Evolutionary conservation across 2,797 vertebrate genomes (phyloP), one percentile per base, ranked within the genome.

Genomic region (Pseudochromis fuscus): DNA sequence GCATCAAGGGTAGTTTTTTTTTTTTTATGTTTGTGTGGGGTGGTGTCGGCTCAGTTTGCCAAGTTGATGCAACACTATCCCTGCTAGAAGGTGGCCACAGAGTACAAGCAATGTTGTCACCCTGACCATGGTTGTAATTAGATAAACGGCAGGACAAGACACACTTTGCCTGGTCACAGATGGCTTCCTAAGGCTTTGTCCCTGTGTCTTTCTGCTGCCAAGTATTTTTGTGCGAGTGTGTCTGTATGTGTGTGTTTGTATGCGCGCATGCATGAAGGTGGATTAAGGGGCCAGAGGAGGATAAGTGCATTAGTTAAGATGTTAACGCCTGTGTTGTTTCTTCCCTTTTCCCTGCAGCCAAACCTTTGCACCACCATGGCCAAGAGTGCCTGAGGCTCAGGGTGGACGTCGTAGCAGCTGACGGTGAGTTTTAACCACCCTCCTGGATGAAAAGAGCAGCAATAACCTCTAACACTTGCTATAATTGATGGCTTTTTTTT

Each of bases 351-450:
- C 71, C 48, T 38, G 46, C 89, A 98, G 97, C 96, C 73, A 98
- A 97, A 79, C 96, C 96, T 27, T 94, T 97, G 67, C 94, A 97
- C 80, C 96, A 94, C 67, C 95, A 96, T 0, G 95, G 96, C 13
- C 89, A 95, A 48, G 91, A 88, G 16, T 98, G 97, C 82, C 91
- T 98, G 72, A 95, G 93, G 90, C 86, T 98, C 73, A 93, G 87
- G 72, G 96, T 98, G 89, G 92, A 88, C 0, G 96, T 98, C 1
- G 64, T 90, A 0, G 95, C 95, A 23, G 95, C 91, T 83, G 94
- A 92, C 57, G 95, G 97, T 98, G 85, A 96, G 96, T 83, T 25
- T n/a, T 18, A 50, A 21, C 61, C n/a, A 0, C 55, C 55, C 18
- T 28, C 48, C 53, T 51, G 60, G 70, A 58, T 44, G 7, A 18